phyloP scores from a whole-genome alignment of 2,797 vertebrate species.

The Pachyuromys duprasi region DNA sequence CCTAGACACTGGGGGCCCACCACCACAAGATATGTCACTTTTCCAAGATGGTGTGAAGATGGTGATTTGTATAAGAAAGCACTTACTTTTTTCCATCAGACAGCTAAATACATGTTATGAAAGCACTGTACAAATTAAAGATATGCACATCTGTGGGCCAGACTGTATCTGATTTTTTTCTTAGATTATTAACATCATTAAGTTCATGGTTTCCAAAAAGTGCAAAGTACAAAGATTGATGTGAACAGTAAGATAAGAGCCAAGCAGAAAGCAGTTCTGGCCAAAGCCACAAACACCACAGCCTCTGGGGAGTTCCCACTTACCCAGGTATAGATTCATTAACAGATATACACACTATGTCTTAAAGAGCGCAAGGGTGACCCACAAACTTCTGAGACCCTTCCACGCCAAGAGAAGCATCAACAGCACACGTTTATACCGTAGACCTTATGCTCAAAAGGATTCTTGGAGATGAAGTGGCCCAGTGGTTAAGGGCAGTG shows the following conservation, averaged over 20 bases:
- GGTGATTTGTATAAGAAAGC: conserved; percentile 18
- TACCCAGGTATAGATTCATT: background rate
- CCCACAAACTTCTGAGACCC: background rate
- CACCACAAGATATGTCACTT: background rate
- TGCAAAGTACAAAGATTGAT: conserved; percentile 12
- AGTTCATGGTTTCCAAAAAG: background rate
- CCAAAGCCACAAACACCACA: background rate
- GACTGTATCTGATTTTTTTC: conserved; percentile 27
- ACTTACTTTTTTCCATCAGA: background rate
- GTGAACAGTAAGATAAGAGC: background rate
- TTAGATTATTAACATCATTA: conserved; percentile 63
- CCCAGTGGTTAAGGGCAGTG: background rate
- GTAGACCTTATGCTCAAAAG: background rate
- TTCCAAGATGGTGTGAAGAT: background rate
- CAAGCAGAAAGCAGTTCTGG: background rate
- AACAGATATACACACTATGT: background rate
- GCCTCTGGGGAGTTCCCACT: conserved; percentile 17
- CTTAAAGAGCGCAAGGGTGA: background rate
- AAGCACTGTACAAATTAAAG: background rate
- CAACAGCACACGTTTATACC: background rate
- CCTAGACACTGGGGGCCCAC: background rate
- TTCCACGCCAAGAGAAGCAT: background rate
- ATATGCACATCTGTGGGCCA: conserved; percentile 70
- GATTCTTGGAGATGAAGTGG: background rate
- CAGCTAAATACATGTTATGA: conserved; percentile 33